phyloP scores from a whole-genome alignment of 2,888 invertebrate species.

The Pardosa pseudoannulata region DNA sequence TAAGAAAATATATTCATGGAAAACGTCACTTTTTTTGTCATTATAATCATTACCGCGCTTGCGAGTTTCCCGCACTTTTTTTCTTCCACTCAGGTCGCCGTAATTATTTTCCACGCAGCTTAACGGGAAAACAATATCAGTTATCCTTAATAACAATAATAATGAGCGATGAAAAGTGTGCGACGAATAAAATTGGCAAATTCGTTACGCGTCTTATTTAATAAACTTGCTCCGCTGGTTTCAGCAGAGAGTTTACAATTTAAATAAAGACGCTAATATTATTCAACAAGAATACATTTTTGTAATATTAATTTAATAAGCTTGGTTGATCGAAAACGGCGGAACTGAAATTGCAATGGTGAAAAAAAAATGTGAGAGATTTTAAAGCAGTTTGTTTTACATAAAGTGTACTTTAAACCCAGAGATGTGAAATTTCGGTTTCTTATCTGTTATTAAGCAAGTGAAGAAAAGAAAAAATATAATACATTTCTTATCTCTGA shows the following conservation, averaged over 20 bases:
- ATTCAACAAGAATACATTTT: conserved; percentile 67
- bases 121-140: conserved; percentile 70
- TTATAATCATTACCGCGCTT: conserved; percentile 65
- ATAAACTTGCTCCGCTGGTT: conserved; percentile 69
- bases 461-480: conserved; percentile 23
- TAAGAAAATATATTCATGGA: conserved; percentile 64
- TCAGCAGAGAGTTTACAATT: conserved; percentile 62
- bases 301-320: conserved; percentile 71
- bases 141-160: conserved; percentile 72
- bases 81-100: conserved; percentile 36
- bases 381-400: conserved; percentile 54
- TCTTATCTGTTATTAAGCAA: conserved; percentile 35
- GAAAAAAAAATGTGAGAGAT: conserved; percentile 26
- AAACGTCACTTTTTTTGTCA: conserved; percentile 55
- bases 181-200: conserved; percentile 70
- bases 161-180: conserved; percentile 68
- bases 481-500: background rate
- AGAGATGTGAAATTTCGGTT: conserved; percentile 42
- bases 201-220: conserved; percentile 71
- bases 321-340: conserved; percentile 54
- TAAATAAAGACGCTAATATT: conserved; percentile 71
- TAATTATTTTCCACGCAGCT: conserved; percentile 71
- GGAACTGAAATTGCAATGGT: conserved; percentile 30
- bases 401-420: conserved; percentile 44
- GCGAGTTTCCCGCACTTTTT: conserved; percentile 47